These are phyloP conservation scores for Ctenicera cuprea DNA, from an alignment of 2,888 invertebrate genomes.

Conservation along the genomic window DNA sequence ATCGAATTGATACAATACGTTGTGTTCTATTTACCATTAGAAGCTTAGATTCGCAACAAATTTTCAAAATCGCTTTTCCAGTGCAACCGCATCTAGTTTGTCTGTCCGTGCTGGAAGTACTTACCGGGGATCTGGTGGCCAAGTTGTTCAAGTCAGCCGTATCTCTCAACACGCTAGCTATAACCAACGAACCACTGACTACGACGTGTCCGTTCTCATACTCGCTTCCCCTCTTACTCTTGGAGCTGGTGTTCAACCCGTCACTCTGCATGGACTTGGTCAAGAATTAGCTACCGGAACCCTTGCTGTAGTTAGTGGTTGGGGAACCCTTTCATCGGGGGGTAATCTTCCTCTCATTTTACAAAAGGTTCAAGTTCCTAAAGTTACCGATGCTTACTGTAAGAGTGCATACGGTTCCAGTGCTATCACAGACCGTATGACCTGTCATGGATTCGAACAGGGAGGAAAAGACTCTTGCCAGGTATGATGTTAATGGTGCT, in stretches of 20 bases:
- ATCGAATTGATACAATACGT: too few species aligned
- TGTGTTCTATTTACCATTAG: too few species aligned
- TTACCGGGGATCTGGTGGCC: slow-evolving; percentile 42
- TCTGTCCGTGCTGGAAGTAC: slow-evolving; percentile 51
- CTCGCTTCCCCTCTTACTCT: background rate
- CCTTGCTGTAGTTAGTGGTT: slow-evolving; percentile 35
- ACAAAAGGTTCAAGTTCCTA: slow-evolving; percentile 63
- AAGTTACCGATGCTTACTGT: slow-evolving; percentile 63
- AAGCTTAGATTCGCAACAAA: too few species aligned
- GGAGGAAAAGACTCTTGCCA: slow-evolving; percentile 29
- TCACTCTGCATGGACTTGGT: background rate
- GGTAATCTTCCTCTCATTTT: slow-evolving; percentile 59
- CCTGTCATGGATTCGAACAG: slow-evolving; percentile 14
- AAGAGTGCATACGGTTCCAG: slow-evolving; percentile 24
- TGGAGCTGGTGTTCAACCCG: background rate
- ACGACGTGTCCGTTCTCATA: slow-evolving; percentile 22
- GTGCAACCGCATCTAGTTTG: slow-evolving; percentile 8
- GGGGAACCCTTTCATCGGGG: slow-evolving; percentile 47
- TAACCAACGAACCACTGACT: background rate
- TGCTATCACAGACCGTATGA: slow-evolving; percentile 27
- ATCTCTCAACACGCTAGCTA: slow-evolving; percentile 5
- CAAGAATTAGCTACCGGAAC: slow-evolving; percentile 3
- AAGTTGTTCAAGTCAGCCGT: slow-evolving; percentile 19
- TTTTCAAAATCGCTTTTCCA: slow-evolving; percentile 32
- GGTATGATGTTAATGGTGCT: background rate